Evolutionary conservation across 2,888 invertebrate species (phyloP).

Genomic region (Pasiphila rectangulata): DNA sequence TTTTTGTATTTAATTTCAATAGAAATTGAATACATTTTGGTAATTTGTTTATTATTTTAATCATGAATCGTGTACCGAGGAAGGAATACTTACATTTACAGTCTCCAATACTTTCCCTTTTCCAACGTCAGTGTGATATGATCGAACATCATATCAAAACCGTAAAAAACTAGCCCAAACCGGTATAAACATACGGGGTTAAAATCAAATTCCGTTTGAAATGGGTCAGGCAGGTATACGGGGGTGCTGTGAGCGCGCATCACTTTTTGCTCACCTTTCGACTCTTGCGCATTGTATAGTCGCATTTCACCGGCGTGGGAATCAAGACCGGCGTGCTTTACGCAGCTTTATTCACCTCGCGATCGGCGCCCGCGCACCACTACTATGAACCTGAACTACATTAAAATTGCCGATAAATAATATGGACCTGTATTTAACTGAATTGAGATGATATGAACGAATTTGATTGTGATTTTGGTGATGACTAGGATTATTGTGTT

Average conservation of each 20-base stretch:
- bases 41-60: too few relatives aligned
- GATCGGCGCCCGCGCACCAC: conserved; percentile 56
- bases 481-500: conserved; percentile 59
- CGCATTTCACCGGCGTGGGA: conserved; percentile 79
- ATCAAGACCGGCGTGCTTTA: conserved; percentile 65
- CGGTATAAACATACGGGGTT: conserved; percentile 34
- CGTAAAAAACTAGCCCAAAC: not conserved
- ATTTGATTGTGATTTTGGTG: conserved; percentile 35
- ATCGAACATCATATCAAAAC: not conserved
- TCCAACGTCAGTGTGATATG: not conserved
- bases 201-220: conserved; percentile 52
- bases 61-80: too few relatives aligned
- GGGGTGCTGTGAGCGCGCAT: conserved; percentile 49
- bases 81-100: too few relatives aligned
- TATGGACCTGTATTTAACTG: not conserved
- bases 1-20: too few relatives aligned
- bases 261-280: conserved; percentile 80
- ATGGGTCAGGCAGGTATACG: conserved; percentile 74
- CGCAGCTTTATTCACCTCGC: conserved; percentile 53
- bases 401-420: not conserved
- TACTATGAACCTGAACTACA: conserved; percentile 29
- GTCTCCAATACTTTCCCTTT: not conserved
- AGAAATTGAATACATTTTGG: too few relatives aligned
- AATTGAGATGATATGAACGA: conserved; percentile 2
- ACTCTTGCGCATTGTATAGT: conserved; percentile 74